Percentiles rank a stretch among this genome's conserved stretches.
These are phyloP conservation scores for Lithosia quadra DNA, from an alignment of 2,888 invertebrate species.

Conservation along the genomic window DNA sequence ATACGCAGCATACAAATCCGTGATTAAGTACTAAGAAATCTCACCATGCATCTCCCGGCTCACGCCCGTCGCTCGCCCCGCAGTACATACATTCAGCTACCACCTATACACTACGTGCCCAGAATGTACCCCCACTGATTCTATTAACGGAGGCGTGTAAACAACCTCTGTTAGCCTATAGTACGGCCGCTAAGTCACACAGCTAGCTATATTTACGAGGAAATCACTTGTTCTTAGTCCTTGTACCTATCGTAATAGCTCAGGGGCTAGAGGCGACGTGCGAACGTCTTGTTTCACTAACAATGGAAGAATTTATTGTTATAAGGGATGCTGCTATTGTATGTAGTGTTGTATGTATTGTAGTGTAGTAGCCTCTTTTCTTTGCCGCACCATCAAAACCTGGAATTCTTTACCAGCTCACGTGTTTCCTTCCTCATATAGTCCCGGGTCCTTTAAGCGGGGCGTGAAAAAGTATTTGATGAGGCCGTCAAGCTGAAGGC, in stretches of 20 bases:
- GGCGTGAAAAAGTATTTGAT: too few relatives aligned
- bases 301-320: neutral
- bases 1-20: neutral
- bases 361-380: too few relatives aligned
- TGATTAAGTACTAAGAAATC: neutral
- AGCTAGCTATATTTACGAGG: neutral
- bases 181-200: neutral
- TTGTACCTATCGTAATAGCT: neutral
- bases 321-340: neutral
- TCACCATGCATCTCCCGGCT: neutral
- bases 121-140: constrained; percentile 4
- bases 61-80: neutral
- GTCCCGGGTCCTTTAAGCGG: too few relatives aligned
- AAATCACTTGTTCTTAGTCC: neutral
- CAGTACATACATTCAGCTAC: neutral
- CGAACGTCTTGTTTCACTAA: neutral
- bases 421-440: too few relatives aligned
- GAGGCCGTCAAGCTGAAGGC: too few relatives aligned
- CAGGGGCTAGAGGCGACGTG: neutral
- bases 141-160: constrained; percentile 4
- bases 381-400: too few relatives aligned
- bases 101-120: constrained; percentile 10
- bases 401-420: too few relatives aligned
- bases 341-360: too few relatives aligned
- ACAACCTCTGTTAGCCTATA: neutral